Evolutionary conservation across 2,113 vertebrate genomes (phyloP).

Genomic region (Notothenia coriiceps): DNA sequence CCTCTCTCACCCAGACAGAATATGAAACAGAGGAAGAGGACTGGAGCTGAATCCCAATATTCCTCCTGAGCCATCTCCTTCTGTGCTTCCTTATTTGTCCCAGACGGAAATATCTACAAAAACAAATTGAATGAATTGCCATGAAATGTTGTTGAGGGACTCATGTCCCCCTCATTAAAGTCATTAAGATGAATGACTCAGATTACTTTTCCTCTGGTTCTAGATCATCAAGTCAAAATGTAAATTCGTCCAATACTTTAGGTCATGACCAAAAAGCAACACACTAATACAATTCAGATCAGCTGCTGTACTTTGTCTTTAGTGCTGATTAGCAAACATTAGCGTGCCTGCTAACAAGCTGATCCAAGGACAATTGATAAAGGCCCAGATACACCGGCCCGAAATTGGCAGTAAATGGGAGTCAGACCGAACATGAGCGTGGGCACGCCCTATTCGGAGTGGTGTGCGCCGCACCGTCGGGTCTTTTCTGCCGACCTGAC

Average conservation of each 20-base stretch:
- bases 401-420: too few species aligned
- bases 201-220: background rate
- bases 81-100: background rate
- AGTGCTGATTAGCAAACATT: background rate
- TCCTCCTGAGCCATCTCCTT: constrained; percentile 25
- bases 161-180: background rate
- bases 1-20: constrained; percentile 61
- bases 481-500: too few species aligned
- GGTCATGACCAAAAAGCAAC: background rate
- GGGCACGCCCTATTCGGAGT: too few species aligned
- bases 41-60: constrained; percentile 66
- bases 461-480: too few species aligned
- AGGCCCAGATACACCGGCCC: too few species aligned
- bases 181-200: background rate
- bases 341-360: background rate
- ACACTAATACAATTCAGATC: background rate
- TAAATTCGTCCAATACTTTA: background rate
- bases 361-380: background rate
- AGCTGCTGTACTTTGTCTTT: background rate
- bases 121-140: background rate
- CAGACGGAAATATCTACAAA: background rate
- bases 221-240: background rate
- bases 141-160: background rate
- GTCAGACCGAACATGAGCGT: too few species aligned
- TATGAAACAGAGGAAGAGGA: constrained; percentile 55